Base-by-base conservation (phyloP, 1,140 invertebrate genomes). In the Elysia chlorotica region DNA sequence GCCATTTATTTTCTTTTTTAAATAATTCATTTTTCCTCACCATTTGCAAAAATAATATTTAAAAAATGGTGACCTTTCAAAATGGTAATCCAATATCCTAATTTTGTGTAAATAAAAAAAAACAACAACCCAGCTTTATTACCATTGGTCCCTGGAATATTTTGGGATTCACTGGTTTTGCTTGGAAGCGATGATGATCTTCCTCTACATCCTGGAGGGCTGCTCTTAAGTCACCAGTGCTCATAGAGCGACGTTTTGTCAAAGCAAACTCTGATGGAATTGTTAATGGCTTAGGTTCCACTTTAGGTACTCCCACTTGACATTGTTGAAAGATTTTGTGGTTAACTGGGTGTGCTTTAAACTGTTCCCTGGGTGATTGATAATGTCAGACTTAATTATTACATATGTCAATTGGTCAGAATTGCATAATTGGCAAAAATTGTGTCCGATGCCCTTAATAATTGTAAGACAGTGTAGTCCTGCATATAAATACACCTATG, bases 341-440 rank as follows among this genome's bases (percentile, higher is more conserved):
- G 65, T 87, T 85, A 19, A 87, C 73, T 41, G 80, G 80, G 14
- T 81, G 73, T n/a, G 86, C 85, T 74, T 85, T 85, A 53, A 87
- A 87, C 71, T 86, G 81, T 56, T 83, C 63, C 69, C 83, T 87
- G 73, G 37, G 68, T 71, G 57, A 41, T 36, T 59, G 65, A 68
- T 23, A 30, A 28, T 59, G 6, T 23, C 17, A 59, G 28, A 25
- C 25, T 59, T 59, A n/a, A n/a, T 59, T 59, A 10, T 30, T 23
- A 10, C 56, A 59, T 17, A 17, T 23, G 10, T 59, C 25, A 17
- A 17, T 59, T 19, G 6, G 10, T 30, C 25, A 59, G 56, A 59
- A 17, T 59, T 59, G n/a, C n/a, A n/a, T n/a, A n/a, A n/a, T n/a
- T n/a, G n/a, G n/a, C n/a, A n/a, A 1, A 35, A 48, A 54, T 48